phyloP scores from a whole-genome alignment of 2,888 invertebrate species.

The Agrilus biguttatus region DNA sequence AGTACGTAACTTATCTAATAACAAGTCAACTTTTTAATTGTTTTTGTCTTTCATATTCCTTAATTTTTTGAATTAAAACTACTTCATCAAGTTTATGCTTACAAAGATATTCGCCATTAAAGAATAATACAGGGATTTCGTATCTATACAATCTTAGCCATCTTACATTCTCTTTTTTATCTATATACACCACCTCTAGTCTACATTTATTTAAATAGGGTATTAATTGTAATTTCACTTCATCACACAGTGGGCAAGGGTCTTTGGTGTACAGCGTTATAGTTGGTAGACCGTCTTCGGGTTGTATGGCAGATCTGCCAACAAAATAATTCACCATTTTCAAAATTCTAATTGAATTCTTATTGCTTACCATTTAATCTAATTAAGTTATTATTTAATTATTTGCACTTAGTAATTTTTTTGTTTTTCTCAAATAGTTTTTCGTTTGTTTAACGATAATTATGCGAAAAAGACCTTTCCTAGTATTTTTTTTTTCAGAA shows the following conservation, averaged over 20 bases:
- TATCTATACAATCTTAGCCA: slow-evolving; percentile 61
- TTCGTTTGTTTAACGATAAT: neutral
- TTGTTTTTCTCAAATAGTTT: no score
- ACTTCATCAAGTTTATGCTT: slow-evolving; percentile 53
- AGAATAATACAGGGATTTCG: slow-evolving; percentile 80
- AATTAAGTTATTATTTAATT: no score
- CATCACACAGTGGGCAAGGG: slow-evolving; percentile 70
- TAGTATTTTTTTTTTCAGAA: no score
- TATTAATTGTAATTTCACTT: slow-evolving; percentile 51
- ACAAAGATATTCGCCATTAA: slow-evolving; percentile 69
- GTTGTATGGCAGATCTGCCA: slow-evolving; percentile 33
- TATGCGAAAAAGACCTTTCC: no score
- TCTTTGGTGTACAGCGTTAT: slow-evolving; percentile 72
- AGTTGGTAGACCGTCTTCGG: slow-evolving; percentile 36
- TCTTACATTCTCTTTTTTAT: slow-evolving; percentile 52
- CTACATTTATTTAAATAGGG: slow-evolving; percentile 43
- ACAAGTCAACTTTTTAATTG: slow-evolving; percentile 4
- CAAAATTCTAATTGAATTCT: slow-evolving; percentile 4
- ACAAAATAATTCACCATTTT: slow-evolving; percentile 9
- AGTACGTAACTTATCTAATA: no score
- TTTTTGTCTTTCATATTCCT: neutral
- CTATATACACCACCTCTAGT: slow-evolving; percentile 65
- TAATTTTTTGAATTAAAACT: slow-evolving; percentile 39
- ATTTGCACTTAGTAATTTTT: no score
- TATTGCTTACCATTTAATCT: neutral